These are phyloP conservation scores for Idaea biselata DNA, from an alignment of 2,888 invertebrate genomes.

Conservation along the genomic window DNA sequence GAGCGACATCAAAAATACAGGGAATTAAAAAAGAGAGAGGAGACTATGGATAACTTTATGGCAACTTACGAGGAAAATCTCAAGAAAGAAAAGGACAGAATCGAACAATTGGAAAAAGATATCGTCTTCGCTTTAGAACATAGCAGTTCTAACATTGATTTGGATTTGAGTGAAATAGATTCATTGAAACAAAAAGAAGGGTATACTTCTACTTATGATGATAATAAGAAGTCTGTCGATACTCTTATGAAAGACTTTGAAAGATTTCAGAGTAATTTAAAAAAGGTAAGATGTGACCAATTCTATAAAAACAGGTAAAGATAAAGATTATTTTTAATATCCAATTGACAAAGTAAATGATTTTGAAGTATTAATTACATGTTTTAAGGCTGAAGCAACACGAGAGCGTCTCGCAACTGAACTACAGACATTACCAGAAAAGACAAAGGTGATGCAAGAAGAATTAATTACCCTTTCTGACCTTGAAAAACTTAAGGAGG, in stretches of 20 bases:
- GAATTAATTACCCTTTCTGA: constrained; percentile 83
- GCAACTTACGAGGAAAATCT: constrained; percentile 82
- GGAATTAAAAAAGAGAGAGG: constrained; percentile 89
- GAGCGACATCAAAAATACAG: constrained; percentile 90
- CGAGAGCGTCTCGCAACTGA: constrained; percentile 75
- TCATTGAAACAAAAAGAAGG: constrained; percentile 71
- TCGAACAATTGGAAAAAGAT: constrained; percentile 82
- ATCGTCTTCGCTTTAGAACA: constrained; percentile 84
- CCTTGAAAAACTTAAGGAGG: constrained; percentile 79
- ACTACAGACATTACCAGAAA: constrained; percentile 84
- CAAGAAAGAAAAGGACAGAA: constrained; percentile 82
- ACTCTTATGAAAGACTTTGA: constrained; percentile 71
- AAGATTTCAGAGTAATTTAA: constrained; percentile 82
- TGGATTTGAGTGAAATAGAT: constrained; percentile 81
- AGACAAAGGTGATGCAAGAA: constrained; percentile 83
- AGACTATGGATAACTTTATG: constrained; percentile 90
- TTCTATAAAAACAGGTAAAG: too few relatives aligned
- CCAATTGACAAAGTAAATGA: too few relatives aligned
- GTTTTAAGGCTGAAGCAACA: constrained; percentile 63
- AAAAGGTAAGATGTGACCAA: constrained; percentile 62
- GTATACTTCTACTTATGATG: constrained; percentile 64
- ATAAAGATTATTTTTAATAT: too few relatives aligned
- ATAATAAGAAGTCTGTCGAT: constrained; percentile 74
- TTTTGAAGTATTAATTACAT: background rate
- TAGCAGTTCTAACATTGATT: constrained; percentile 83